These are phyloP conservation scores for Microtus montanus DNA, from an alignment of 2,113 vertebrate genomes.

Conservation along the genomic window DNA sequence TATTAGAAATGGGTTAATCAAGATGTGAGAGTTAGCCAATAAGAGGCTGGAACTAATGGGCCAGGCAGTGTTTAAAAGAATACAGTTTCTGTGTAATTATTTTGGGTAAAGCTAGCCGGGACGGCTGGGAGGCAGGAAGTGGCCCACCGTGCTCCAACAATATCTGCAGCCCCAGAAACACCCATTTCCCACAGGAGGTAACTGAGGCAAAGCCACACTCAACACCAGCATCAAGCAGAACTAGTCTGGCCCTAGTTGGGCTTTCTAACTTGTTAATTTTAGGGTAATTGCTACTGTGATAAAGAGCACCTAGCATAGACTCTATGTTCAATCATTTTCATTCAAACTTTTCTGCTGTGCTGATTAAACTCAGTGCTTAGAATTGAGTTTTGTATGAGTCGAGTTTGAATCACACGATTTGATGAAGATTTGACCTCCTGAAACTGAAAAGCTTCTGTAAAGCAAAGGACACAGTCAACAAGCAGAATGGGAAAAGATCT, in stretches of 20 bases:
- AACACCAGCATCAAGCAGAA: neutral
- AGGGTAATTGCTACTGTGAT: neutral
- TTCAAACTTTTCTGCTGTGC: neutral
- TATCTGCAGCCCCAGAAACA: neutral
- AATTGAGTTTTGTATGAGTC: neutral
- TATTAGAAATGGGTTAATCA: too few species aligned
- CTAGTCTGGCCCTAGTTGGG: neutral
- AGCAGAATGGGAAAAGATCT: too few species aligned
- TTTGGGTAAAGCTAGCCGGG: too few species aligned
- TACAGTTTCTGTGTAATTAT: too few species aligned
- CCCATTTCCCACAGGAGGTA: neutral
- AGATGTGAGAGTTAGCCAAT: too few species aligned
- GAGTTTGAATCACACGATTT: neutral
- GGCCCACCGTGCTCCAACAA: too few species aligned
- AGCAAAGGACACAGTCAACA: too few species aligned
- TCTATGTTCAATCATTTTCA: neutral
- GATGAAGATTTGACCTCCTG: neutral
- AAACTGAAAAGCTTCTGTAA: too few species aligned
- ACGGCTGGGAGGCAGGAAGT: too few species aligned
- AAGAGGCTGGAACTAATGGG: too few species aligned
- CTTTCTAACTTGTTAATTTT: neutral
- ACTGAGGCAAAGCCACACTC: neutral
- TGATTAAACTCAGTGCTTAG: neutral
- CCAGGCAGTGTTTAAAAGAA: too few species aligned
- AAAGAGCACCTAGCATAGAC: neutral